Evolutionary conservation across 1,140 invertebrate species (phyloP).

Genomic region (Aculops lycopersici): DNA sequence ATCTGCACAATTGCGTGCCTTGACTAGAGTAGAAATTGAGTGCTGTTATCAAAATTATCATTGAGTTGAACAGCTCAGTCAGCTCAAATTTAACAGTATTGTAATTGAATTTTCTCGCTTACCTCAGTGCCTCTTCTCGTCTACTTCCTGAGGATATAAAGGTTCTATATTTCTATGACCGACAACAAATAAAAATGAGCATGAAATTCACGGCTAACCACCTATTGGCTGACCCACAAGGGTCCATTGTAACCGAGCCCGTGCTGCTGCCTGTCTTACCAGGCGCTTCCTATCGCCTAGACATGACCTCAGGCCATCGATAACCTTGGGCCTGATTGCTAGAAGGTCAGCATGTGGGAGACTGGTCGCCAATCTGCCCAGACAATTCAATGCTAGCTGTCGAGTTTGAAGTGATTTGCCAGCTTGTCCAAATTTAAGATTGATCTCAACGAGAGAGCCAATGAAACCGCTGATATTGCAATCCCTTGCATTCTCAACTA

Average conservation of each 20-base stretch:
- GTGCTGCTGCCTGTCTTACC: background rate
- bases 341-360: background rate
- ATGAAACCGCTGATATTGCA: background rate
- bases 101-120: too few relatives aligned
- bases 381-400: background rate
- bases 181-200: too few relatives aligned
- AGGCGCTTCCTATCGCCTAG: background rate
- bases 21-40: too few relatives aligned
- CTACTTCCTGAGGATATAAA: too few relatives aligned
- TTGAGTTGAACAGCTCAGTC: too few relatives aligned
- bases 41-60: too few relatives aligned
- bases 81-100: too few relatives aligned
- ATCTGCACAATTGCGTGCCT: too few relatives aligned
- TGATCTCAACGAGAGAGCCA: background rate
- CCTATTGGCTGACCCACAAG: background rate
- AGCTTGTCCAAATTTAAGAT: background rate
- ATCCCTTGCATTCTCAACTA: background rate
- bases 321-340: background rate
- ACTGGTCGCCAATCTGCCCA: background rate
- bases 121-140: too few relatives aligned
- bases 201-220: too few relatives aligned
- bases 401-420: too few relatives aligned
- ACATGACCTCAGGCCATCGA: background rate
- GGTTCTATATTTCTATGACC: too few relatives aligned
- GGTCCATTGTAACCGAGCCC: background rate